Evolutionary conservation across 1,140 invertebrate genomes (phyloP), one percentile per base, ranked within the genome.

Genomic region (Brachionus paranguensis): DNA sequence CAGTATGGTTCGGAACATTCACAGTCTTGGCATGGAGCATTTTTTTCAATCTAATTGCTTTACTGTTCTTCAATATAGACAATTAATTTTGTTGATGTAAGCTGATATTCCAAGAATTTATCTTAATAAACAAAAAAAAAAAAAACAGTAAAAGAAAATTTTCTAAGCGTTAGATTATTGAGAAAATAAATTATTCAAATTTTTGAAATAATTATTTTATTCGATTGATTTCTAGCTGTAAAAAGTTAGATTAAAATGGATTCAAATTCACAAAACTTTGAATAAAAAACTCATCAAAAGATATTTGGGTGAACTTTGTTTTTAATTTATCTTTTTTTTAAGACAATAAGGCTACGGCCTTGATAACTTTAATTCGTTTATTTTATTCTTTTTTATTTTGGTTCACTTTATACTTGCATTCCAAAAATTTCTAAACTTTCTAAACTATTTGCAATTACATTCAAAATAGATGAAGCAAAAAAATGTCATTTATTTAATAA

Each of bases 101-200:
- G 20, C 53, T 60, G 53, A 60, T 60, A 60, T 60, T 60, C 53
- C 17, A 2, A 60, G 53, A 20, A 10, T 60, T 24, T 60, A 14
- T 68, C 4, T 68, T n/a, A 6, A 33, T 29, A 33, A 33, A 12
- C 14, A 68, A 68, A 12, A 68, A 12, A 68, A 37, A 68, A 68
- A 6, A 68, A 37, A 68, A 29, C 33, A n/a, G 14, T 12, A 64
- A 64, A 64, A 64, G 12, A 64, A 47, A 76, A 76, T 76, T 50
- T 50, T 50, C 45, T 50, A 29, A 76, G n/a, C 6, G 20, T 76
- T 76, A 27, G 20, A 47, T 47, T 47, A 47, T 47, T 47, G 45
- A 76, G 11, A 76, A 76, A 76, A 76, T 76, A 76, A 76, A 76
- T 76, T 76, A 76, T 72, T 72, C 68, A 72, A 72, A 72, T 76